phyloP scores from a whole-genome alignment of 2,888 invertebrate genomes.

The Hydroisotoma schaefferi region DNA sequence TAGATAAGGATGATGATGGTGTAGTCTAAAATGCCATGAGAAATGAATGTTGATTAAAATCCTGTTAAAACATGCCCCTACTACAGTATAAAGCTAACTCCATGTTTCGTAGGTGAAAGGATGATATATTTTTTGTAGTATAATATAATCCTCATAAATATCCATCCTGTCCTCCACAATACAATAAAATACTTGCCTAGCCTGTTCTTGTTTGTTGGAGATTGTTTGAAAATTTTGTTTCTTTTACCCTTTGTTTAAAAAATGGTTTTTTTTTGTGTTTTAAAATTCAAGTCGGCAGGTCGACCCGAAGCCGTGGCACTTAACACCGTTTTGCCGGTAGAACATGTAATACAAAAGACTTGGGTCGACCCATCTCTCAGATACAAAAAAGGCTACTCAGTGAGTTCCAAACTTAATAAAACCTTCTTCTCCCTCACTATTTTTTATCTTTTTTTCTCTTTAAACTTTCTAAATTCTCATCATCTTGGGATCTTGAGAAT shows the following conservation, averaged over 20 bases:
- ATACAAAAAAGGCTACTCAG: constrained; percentile 41
- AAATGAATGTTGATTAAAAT: too few relatives aligned
- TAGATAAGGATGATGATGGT: too few relatives aligned
- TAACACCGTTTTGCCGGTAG: constrained; percentile 35
- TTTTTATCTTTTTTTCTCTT: too few relatives aligned
- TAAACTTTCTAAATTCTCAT: too few relatives aligned
- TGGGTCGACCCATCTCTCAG: constrained; percentile 26
- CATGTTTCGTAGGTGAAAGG: too few relatives aligned
- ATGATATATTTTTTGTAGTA: too few relatives aligned
- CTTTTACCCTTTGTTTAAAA: constrained; percentile 6
- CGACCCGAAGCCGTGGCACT: constrained; percentile 35
- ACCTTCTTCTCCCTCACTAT: too few relatives aligned
- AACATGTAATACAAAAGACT: constrained; percentile 33
- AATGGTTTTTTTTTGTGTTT: background rate
- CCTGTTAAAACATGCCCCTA: too few relatives aligned
- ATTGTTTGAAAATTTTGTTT: constrained; percentile 7
- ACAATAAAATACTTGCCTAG: background rate
- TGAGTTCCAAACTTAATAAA: constrained; percentile 18
- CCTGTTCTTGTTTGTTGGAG: background rate
- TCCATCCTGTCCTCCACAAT: background rate
- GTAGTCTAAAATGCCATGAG: too few relatives aligned
- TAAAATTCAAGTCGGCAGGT: constrained; percentile 17
- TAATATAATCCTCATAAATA: too few relatives aligned
- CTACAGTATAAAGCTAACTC: too few relatives aligned
- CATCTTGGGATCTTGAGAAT: too few relatives aligned